Conservation (phyloP, 2,113 vertebrate species). For the Columba livia region DNA sequence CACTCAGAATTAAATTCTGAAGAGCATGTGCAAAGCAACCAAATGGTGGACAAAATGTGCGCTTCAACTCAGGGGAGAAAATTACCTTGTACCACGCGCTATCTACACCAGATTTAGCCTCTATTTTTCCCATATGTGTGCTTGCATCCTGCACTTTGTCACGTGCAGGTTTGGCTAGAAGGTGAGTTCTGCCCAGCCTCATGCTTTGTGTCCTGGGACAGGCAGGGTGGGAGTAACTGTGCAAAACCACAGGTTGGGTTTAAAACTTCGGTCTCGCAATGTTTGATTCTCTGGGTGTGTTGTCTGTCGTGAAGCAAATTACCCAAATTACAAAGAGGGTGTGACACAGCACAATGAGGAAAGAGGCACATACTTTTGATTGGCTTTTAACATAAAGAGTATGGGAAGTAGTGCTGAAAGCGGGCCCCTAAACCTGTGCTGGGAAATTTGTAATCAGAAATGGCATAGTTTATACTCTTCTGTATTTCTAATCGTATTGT, state of each 20-base stretch:
- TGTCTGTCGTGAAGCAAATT: background rate
- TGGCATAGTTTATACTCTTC: background rate
- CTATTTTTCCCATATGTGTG: accelerated
- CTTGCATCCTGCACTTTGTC: background rate
- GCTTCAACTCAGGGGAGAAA: background rate
- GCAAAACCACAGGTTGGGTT: background rate
- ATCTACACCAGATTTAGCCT: background rate
- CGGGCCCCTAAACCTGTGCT: background rate
- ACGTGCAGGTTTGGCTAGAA: background rate
- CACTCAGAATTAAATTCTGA: background rate
- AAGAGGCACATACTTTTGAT: background rate
- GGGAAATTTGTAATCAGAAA: background rate
- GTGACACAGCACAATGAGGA: background rate
- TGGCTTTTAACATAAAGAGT: background rate
- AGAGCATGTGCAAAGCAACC: background rate
- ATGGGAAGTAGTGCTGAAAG: background rate
- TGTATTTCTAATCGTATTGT: background rate
- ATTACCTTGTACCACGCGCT: background rate
- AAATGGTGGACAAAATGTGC: background rate
- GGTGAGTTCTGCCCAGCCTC: background rate
- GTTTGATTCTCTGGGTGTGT: background rate
- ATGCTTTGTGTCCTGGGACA: background rate
- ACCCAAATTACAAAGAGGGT: background rate
- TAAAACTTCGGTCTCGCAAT: background rate
- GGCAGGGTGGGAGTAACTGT: background rate